Base-by-base conservation (phyloP, 1,140 invertebrate species). In the Rhopalosiphum padi region DNA sequence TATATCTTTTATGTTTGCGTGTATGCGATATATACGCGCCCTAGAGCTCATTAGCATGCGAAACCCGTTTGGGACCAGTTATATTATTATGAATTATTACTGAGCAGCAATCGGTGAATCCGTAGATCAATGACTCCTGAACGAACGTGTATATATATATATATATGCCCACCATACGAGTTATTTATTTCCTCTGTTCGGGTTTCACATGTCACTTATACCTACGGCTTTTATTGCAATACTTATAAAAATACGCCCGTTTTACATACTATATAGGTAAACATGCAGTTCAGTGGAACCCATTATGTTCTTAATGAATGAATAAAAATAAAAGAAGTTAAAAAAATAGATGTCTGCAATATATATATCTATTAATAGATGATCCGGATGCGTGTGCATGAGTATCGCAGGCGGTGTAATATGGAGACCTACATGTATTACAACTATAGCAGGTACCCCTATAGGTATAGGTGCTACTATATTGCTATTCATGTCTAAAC, bases 51-150 rank as follows among this genome's bases (percentile, higher is more conserved):
- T 92, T 82, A 83, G 46, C 68, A 92, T 92, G 60, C 60, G 9
- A 48, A 92, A 83, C 90, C 77, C 90, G 90, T 92, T 92, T 83
- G n/a, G 23, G 68, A 92, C 90, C 90, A 92, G 90, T 92, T 92
- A 77, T 77, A 77, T 77, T 77, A 77, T 91, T 55, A 90, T 68
- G 37, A 90, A 82, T 91, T 91, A 46, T 91, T 91, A n/a, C 60
- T 35, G n/a, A 46, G 55, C 25, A 25, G 41, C 60, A 37, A 77
- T 91, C 90, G 43, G 43, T 25, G 35, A 90, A 35, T 91, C 41
- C 55, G 21, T n/a, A 82, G 90, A 92, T 92, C 90, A 92, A 92
- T 83, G 90, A 92, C 90, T 92, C 37, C 68, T 92, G 82, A 77
- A 77, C 23, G 4, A 85, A 85, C n/a, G 6, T 85, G 41, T 43